These are phyloP conservation scores for Pollachius pollachius DNA, from an alignment of 2,113 vertebrate species.

Conservation along the genomic window DNA sequence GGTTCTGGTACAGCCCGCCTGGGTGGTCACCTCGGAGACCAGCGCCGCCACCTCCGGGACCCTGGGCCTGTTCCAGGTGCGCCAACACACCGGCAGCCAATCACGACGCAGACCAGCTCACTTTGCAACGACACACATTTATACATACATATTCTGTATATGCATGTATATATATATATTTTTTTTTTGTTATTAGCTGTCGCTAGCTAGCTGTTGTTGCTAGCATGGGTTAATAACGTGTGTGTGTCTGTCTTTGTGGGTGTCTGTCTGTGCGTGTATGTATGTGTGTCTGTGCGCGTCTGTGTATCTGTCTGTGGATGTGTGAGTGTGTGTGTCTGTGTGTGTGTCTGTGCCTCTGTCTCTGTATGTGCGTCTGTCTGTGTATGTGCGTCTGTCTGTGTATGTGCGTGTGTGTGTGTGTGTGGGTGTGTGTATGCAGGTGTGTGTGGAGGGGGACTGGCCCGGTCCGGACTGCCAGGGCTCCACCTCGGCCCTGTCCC, in stretches of 20 bases:
- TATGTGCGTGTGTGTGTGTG: no score
- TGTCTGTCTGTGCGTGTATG: constrained; percentile 64
- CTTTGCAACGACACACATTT: not conserved
- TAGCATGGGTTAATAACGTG: not conserved
- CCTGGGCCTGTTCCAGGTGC: constrained; percentile 78
- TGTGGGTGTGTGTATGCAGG: constrained; percentile 27
- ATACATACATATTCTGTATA: not conserved
- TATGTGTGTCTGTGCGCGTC: constrained; percentile 64
- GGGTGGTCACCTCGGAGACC: constrained; percentile 71
- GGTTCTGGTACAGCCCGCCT: constrained; percentile 79
- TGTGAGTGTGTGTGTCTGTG: constrained; percentile 64
- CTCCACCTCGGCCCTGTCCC: constrained; percentile 70
- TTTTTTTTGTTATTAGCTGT: not conserved
- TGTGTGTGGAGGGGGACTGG: constrained; percentile 76
- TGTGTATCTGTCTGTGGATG: constrained; percentile 64
- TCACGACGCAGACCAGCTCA: no score
- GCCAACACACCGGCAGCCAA: not conserved
- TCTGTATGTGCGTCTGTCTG: constrained; percentile 60
- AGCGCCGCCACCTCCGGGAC: constrained; percentile 60
- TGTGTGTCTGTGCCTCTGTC: constrained; percentile 77
- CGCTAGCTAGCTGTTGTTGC: no score
- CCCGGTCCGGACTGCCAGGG: constrained; percentile 74
- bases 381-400: not conserved
- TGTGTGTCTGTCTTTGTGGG: constrained; percentile 8
- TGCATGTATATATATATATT: not conserved